These are phyloP conservation scores for Pogonus chalceus DNA, from an alignment of 1,140 invertebrate genomes.

Conservation along the genomic window DNA sequence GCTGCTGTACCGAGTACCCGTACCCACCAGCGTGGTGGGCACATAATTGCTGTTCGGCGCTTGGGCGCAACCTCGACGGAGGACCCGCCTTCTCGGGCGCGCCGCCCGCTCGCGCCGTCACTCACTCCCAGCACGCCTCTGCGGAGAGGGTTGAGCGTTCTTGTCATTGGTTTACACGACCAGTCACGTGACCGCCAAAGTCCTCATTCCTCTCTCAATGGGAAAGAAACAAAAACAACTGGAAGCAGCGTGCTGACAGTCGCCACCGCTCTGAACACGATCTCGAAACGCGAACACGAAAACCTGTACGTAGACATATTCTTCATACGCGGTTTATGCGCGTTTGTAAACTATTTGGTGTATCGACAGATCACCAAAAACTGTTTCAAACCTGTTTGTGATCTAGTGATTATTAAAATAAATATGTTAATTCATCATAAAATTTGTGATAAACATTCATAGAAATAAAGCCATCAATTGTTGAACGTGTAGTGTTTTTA, in stretches of 20 bases:
- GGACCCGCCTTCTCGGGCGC: constrained; percentile 21
- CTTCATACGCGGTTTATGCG: too few species aligned
- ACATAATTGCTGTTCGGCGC: constrained; percentile 30
- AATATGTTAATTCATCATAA: too few species aligned
- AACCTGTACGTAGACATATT: too few species aligned
- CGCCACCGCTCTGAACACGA: neutral
- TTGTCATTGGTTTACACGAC: constrained; percentile 6
- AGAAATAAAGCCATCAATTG: too few species aligned
- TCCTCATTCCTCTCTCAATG: constrained; percentile 27
- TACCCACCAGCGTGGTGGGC: too few species aligned
- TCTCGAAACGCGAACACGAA: too few species aligned
- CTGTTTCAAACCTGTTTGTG: constrained; percentile 11
- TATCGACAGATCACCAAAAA: too few species aligned
- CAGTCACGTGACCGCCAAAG: constrained; percentile 33
- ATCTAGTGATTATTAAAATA: constrained; percentile 12
- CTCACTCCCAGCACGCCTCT: constrained; percentile 14
- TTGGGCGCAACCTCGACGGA: constrained; percentile 22
- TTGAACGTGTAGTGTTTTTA: too few species aligned
- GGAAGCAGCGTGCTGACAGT: constrained; percentile 14
- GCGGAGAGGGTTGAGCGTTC: constrained; percentile 15
- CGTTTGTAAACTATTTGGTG: too few species aligned
- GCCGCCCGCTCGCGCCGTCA: neutral
- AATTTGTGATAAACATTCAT: too few species aligned
- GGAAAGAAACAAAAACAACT: constrained; percentile 37
- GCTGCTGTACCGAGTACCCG: too few species aligned